These are phyloP conservation scores for Crioceris asparagi DNA, from an alignment of 2,888 invertebrate genomes.

Conservation along the genomic window DNA sequence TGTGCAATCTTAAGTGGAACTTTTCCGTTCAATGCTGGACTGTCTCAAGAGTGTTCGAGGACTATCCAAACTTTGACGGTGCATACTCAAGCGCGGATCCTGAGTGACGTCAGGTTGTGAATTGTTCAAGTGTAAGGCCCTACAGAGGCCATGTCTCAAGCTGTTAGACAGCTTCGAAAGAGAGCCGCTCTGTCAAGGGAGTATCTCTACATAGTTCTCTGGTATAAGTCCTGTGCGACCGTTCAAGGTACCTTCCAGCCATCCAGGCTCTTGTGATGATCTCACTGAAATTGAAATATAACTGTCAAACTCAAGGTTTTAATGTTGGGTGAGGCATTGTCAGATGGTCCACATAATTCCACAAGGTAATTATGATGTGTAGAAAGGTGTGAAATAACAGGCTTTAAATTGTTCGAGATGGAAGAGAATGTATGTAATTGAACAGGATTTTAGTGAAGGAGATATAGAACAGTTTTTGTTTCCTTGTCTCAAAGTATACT, in stretches of 20 bases:
- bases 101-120: conserved; percentile 23
- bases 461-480: no score
- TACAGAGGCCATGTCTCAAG: conserved; percentile 31
- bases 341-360: no score
- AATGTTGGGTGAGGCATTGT: no score
- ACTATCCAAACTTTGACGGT: conserved; percentile 33
- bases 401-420: no score
- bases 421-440: not conserved
- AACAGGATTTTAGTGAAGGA: no score
- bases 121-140: conserved; percentile 32
- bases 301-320: no score
- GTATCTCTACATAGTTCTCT: conserved; percentile 89
- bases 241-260: conserved; percentile 91
- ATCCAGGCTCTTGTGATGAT: conserved; percentile 89
- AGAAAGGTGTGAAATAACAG: no score
- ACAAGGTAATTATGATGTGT: no score
- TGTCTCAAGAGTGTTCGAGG: conserved; percentile 24
- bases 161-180: conserved; percentile 33
- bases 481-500: not conserved
- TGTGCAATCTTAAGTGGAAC: conserved; percentile 27
- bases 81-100: conserved; percentile 23
- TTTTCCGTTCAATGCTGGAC: conserved; percentile 29
- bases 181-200: conserved; percentile 48
- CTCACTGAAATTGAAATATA: conserved; percentile 63
- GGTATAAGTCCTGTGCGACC: conserved; percentile 90